Percentiles rank a stretch among this genome's conserved stretches.
phyloP scores from a whole-genome alignment of 1,140 invertebrate species.

The Calycopis cecrops region DNA sequence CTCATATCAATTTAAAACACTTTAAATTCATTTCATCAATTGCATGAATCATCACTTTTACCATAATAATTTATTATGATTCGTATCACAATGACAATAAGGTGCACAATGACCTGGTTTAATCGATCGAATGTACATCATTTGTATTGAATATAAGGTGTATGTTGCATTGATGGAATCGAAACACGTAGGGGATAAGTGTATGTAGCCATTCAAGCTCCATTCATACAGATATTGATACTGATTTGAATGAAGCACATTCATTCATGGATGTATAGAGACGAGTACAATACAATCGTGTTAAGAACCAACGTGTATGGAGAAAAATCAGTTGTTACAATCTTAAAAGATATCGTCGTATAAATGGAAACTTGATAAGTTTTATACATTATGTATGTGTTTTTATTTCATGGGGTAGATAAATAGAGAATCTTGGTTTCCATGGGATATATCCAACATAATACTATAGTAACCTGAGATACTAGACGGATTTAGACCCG shows the following conservation, averaged over 20 bases:
- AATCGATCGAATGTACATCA: neutral
- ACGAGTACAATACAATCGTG: neutral
- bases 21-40: constrained; percentile 4
- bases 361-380: too few relatives aligned
- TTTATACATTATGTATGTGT: too few relatives aligned
- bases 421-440: too few relatives aligned
- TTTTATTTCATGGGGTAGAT: too few relatives aligned
- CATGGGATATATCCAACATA: too few relatives aligned
- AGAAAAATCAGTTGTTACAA: too few relatives aligned
- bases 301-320: too few relatives aligned
- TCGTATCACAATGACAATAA: neutral
- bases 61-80: constrained; percentile 3
- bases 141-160: neutral
- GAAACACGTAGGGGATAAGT: neutral
- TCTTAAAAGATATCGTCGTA: too few relatives aligned
- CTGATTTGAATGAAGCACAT: constrained; percentile 8
- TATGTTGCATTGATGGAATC: neutral
- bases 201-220: constrained; percentile 6
- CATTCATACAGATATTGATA: constrained; percentile 5
- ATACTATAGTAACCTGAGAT: too few relatives aligned
- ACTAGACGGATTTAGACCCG: too few relatives aligned
- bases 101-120: neutral
- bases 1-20: neutral
- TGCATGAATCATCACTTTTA: constrained; percentile 7
- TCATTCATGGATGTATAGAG: constrained; percentile 6